A percentile compares a stretch with the other conserved stretches of the same genome.
Evolutionary conservation across 2,888 invertebrate species (phyloP).

Genomic region (Lottia gigantea): DNA sequence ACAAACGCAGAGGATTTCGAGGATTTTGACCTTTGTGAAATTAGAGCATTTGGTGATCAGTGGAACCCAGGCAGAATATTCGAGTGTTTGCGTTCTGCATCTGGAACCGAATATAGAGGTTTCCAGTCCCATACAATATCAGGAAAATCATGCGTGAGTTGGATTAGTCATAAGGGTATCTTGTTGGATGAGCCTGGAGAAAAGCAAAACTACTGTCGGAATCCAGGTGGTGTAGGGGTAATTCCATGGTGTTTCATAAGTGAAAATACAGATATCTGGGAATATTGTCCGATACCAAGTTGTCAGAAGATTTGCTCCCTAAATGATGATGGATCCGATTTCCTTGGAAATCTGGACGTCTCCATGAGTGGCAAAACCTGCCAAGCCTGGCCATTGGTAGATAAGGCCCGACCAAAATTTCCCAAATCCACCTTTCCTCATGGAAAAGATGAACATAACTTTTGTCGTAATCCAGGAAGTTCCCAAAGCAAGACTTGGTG

Average conservation of each 20-base stretch:
- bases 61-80: background rate
- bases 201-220: conserved; percentile 10
- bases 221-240: background rate
- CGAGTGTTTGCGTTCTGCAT: conserved; percentile 13
- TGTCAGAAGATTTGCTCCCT: background rate
- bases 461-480: conserved; percentile 20
- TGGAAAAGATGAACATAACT: background rate
- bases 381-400: background rate
- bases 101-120: conserved; percentile 17
- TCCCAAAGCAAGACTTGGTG: conserved; percentile 16
- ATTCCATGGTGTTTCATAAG: conserved; percentile 1
- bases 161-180: background rate
- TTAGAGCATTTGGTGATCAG: background rate
- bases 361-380: background rate
- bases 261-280: background rate
- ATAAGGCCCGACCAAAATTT: background rate
- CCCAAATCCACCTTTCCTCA: background rate
- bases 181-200: too few species aligned
- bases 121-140: background rate
- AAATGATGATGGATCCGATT: background rate
- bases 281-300: background rate
- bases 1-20: background rate
- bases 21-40: background rate
- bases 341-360: background rate
- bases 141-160: background rate